These are phyloP conservation scores for Peromyscus nudipes DNA, from an alignment of 2,797 vertebrate species.

Conservation along the genomic window DNA sequence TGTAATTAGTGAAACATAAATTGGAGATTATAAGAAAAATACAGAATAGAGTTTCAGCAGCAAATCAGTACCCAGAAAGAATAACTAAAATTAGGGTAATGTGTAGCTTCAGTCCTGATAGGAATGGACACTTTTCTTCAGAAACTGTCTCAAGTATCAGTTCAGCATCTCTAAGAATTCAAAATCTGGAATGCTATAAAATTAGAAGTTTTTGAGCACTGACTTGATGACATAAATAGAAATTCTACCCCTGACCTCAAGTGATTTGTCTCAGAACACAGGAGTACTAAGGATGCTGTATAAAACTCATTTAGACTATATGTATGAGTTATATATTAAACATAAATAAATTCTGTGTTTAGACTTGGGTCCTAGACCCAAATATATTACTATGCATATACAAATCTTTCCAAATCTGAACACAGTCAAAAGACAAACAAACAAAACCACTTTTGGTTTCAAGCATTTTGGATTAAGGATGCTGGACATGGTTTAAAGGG, in stretches of 20 bases:
- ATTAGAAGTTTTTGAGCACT: neutral
- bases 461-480: neutral
- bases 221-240: neutral
- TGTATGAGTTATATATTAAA: neutral
- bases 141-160: slow-evolving; percentile 32
- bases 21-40: neutral
- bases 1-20: slow-evolving; percentile 1
- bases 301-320: neutral
- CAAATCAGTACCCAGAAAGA: neutral
- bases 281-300: neutral
- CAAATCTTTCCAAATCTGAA: neutral
- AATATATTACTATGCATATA: neutral
- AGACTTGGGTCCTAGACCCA: neutral
- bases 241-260: neutral
- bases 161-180: neutral
- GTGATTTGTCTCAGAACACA: neutral
- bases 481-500: neutral
- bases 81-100: neutral
- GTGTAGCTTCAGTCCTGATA: neutral
- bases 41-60: neutral
- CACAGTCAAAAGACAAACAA: neutral
- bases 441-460: neutral
- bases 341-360: neutral
- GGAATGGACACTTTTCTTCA: neutral
- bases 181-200: neutral